Evolutionary conservation across 2,888 invertebrate species (phyloP).

Genomic region (Cerceris ruficornis): DNA sequence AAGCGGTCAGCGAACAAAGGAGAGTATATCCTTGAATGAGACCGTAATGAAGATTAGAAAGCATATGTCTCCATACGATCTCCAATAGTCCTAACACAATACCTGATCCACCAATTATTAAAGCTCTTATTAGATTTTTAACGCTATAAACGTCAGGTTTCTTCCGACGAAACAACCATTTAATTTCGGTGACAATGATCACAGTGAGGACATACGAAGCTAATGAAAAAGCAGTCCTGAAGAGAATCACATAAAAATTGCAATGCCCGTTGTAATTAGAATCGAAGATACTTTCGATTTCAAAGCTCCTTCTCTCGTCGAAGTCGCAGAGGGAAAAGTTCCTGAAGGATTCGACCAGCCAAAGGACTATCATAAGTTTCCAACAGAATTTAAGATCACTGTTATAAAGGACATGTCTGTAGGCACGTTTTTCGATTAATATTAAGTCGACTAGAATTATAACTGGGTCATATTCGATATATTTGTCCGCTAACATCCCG

Average conservation of each 20-base stretch:
- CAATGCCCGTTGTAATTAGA: conserved; percentile 61
- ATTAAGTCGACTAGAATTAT: conserved; percentile 93
- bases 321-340: conserved; percentile 83
- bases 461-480: conserved; percentile 95
- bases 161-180: conserved; percentile 66
- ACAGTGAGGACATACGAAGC: conserved; percentile 69
- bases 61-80: conserved; percentile 77
- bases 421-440: conserved; percentile 90
- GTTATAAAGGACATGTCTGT: conserved; percentile 93
- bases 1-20: conserved; percentile 85
- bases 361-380: conserved; percentile 90
- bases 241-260: conserved; percentile 76
- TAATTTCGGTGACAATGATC: conserved; percentile 72
- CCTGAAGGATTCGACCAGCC: conserved; percentile 91
- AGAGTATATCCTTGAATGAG: conserved; percentile 87
- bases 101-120: conserved; percentile 77
- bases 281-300: conserved; percentile 3
- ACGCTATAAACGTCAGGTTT: conserved; percentile 69
- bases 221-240: conserved; percentile 72
- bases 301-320: not conserved
- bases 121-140: conserved; percentile 69
- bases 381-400: conserved; percentile 89
- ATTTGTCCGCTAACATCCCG: conserved; percentile 91
- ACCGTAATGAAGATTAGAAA: conserved; percentile 72
- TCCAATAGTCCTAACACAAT: conserved; percentile 77